Evolutionary conservation across 2,113 vertebrate genomes (phyloP).

Genomic region (Chiloscyllium plagiosum): DNA sequence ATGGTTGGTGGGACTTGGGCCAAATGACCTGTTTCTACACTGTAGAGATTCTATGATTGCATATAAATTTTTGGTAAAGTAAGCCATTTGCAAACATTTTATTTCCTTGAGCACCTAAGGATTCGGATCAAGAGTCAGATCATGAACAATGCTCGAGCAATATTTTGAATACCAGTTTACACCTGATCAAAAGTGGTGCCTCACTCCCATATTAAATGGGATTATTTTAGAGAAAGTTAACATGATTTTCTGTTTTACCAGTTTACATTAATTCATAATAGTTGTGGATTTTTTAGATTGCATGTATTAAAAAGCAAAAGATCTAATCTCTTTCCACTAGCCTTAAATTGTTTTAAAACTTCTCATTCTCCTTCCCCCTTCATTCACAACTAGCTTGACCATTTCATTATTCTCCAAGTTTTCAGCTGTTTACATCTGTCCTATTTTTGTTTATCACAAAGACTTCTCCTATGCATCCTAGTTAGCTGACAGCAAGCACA

Average conservation of each 20-base stretch:
- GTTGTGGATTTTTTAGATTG: not conserved
- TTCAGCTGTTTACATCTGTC: not conserved
- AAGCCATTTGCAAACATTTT: not conserved
- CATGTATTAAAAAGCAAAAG: not conserved
- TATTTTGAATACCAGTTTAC: not conserved
- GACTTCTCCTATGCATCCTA: not conserved
- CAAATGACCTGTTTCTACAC: too few species aligned
- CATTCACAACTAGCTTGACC: not conserved
- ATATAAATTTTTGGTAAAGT: not conserved
- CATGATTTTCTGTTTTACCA: not conserved
- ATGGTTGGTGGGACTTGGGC: too few species aligned
- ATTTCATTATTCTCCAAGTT: not conserved
- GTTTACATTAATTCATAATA: not conserved
- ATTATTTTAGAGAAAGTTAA: not conserved
- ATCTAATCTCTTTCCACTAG: too few species aligned
- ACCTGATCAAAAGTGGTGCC: not conserved
- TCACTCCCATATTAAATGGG: not conserved
- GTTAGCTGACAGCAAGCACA: not conserved
- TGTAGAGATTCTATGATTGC: not conserved
- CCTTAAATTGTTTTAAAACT: not conserved
- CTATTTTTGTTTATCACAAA: not conserved
- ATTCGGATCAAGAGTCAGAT: not conserved
- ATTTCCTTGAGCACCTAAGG: not conserved
- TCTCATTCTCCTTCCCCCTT: too few species aligned
- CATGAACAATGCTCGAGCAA: not conserved